Percentiles rank a stretch among this genome's conserved stretches.
Evolutionary conservation across 2,113 vertebrate genomes (phyloP).

Genomic region (Odocoileus hemionus): DNA sequence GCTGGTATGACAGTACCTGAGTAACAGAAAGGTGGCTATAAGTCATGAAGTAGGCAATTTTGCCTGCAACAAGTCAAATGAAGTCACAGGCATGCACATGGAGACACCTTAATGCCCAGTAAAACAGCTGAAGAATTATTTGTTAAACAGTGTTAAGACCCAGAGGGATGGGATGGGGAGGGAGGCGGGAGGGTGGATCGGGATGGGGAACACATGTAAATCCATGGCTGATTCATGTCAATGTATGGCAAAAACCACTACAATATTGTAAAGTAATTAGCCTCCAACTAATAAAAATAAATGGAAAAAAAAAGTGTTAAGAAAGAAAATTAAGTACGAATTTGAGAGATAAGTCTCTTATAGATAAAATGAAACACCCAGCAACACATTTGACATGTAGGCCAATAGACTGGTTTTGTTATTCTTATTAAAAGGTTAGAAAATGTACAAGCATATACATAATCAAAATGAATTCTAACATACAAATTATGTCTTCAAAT

Average conservation of each 20-base stretch:
- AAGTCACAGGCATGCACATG: neutral
- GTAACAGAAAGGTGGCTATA: neutral
- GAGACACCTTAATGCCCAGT: neutral
- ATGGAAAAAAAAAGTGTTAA: neutral
- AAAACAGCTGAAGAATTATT: neutral
- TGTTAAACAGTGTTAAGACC: neutral
- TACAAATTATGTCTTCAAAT: constrained; percentile 60
- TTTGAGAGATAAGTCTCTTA: neutral
- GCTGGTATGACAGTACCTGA: neutral
- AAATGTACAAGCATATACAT: constrained; percentile 28
- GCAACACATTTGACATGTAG: neutral
- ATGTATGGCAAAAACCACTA: no score
- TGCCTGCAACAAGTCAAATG: neutral
- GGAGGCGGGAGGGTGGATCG: no score
- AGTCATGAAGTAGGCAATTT: neutral
- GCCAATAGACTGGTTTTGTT: neutral
- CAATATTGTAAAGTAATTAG: no score
- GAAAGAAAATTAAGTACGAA: neutral
- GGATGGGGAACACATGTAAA: no score
- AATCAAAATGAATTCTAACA: constrained; percentile 49
- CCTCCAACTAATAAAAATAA: no score
- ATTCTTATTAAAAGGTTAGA: constrained; percentile 37
- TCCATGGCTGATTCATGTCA: no score
- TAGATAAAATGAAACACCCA: neutral
- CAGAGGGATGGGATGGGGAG: no score